Conservation (phyloP, 2,113 vertebrate species). For the Poecile atricapillus region DNA sequence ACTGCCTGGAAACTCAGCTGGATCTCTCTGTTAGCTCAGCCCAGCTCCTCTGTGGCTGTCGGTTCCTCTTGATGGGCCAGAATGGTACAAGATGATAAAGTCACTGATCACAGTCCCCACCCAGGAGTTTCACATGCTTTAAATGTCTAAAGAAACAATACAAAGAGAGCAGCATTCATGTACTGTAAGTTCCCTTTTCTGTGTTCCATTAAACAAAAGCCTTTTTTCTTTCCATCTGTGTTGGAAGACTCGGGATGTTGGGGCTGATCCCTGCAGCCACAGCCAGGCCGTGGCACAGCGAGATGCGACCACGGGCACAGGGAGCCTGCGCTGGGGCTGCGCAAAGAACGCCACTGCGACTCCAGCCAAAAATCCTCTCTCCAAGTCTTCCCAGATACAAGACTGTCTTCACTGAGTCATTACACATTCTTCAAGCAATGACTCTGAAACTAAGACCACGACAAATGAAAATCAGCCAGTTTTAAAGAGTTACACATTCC, state of each 20-base stretch:
- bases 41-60: background rate
- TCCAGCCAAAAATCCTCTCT: background rate
- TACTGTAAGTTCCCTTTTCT: background rate
- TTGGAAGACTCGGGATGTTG: background rate
- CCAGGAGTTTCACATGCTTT: background rate
- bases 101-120: background rate
- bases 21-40: background rate
- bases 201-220: background rate
- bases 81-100: background rate
- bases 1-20: accelerated
- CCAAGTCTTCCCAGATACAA: background rate
- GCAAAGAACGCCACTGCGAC: background rate
- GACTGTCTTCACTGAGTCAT: background rate
- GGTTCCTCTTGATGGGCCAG: background rate
- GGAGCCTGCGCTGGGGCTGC: background rate
- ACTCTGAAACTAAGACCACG: background rate
- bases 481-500: background rate
- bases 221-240: background rate
- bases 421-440: background rate
- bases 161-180: background rate
- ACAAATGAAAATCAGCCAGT: background rate
- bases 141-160: background rate
- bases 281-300: background rate
- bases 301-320: accelerated
- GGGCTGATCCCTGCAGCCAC: background rate